Conservation (phyloP, 2,113 vertebrate species). For the Eonycteris spelaea region DNA sequence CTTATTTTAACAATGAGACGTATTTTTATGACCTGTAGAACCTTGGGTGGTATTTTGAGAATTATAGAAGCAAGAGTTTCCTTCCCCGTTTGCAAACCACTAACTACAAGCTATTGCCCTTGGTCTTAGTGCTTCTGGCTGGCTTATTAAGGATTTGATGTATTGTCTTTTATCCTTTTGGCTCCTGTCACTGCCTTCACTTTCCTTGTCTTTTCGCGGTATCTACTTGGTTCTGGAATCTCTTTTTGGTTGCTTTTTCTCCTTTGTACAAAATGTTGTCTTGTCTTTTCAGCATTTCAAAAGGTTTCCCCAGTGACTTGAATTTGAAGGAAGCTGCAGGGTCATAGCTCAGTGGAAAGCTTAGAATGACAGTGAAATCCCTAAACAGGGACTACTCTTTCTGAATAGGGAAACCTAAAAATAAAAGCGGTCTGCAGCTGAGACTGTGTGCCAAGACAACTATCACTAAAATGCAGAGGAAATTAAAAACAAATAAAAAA, state of each 20-base stretch:
- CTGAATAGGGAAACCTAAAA: constrained; percentile 62
- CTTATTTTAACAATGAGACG: constrained; percentile 17
- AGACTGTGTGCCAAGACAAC: constrained; percentile 39
- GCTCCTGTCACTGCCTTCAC: constrained; percentile 17
- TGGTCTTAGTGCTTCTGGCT: not conserved
- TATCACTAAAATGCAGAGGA: constrained; percentile 34
- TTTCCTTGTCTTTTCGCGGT: not conserved
- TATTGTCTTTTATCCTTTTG: constrained; percentile 37
- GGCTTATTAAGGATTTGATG: not conserved
- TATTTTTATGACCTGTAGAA: not conserved
- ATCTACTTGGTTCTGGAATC: constrained; percentile 30
- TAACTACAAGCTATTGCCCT: not conserved
- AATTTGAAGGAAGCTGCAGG: constrained; percentile 66
- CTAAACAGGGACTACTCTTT: constrained; percentile 50
- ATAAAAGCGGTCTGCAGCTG: constrained; percentile 58
- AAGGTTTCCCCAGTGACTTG: constrained; percentile 66
- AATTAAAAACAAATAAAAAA: constrained; percentile 21
- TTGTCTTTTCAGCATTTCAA: constrained; percentile 68
- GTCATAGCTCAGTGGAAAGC: constrained; percentile 53
- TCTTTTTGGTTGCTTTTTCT: constrained; percentile 47
- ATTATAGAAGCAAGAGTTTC: not conserved
- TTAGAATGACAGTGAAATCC: constrained; percentile 67
- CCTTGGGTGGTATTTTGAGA: not conserved
- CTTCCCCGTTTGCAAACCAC: not conserved
- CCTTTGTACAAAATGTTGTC: constrained; percentile 69